Evolutionary conservation across 2,888 invertebrate genomes (phyloP), one percentile per base, ranked within the genome.

Genomic region (Polia nebulosa): DNA sequence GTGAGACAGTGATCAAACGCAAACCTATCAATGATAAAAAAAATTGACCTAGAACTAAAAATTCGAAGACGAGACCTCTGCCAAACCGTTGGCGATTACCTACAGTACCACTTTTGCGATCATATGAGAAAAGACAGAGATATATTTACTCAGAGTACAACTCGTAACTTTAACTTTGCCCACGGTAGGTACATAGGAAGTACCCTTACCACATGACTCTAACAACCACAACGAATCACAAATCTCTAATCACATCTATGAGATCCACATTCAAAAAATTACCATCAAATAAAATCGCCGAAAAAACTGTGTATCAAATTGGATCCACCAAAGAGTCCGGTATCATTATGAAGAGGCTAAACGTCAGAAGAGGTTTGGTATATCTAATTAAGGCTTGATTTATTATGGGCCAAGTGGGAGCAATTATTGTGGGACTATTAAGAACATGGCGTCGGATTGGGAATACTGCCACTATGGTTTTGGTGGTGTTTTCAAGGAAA

Each of bases 321-420:
- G 72, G 70, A 60, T 68, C 57, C 64, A 51, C 79, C 80, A 82
- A 81, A 81, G 79, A 77, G 44, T 83, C 78, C 76, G 84, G 80
- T 85, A 81, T 84, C 72, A 85, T 87, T 87, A 87, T 59, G 62
- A 65, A 56, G 69, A 80, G 72, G 68, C 74, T 81, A 80, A 78
- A 84, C 83, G 87, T 88, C 87, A 85, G 67, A 66, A 74, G 81
- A 85, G 78, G 82, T 83, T 80, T 80, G 80, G 81, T 89, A 85
- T 87, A 88, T 87, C 90, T 91, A 91, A 91, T 91, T 89, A 89
- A 76, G 66, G 72, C 67, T 85, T 92, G 91, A 92, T 92, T 91
- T 92, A 92, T 89, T 87, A 84, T 82, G 82, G 84, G 78, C 77
- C 84, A 88, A 90, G 87, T 90, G 87, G 87, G 82, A 85, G 87